A percentile compares a stretch with the other conserved stretches of the same genome.
Evolutionary conservation across 2,113 vertebrate genomes (phyloP).

Genomic region (Mionectes macconnelli): DNA sequence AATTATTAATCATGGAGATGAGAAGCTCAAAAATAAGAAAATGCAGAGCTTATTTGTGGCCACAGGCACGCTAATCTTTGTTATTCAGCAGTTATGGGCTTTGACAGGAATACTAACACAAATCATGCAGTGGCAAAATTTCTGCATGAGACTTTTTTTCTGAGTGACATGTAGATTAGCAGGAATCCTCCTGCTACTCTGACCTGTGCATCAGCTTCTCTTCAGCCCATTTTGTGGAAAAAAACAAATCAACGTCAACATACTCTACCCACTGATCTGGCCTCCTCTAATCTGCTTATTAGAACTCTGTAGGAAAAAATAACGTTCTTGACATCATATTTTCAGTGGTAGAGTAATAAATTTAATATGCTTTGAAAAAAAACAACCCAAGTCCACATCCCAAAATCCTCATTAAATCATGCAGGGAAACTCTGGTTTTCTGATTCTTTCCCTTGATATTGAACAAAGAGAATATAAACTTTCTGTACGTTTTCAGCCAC

Average conservation of each 20-base stretch:
- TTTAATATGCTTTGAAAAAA: neutral
- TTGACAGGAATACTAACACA: neutral
- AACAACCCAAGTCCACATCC: neutral
- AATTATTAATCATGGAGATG: slow-evolving; percentile 5
- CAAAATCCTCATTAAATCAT: neutral
- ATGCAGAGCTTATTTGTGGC: neutral
- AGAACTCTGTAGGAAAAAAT: neutral
- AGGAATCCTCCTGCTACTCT: neutral
- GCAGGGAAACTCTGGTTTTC: neutral
- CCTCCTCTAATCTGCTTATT: neutral
- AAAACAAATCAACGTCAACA: neutral
- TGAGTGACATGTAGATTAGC: neutral
- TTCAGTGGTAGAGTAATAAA: neutral
- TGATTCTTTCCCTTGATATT: neutral
- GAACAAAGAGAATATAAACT: neutral
- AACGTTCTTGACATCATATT: neutral
- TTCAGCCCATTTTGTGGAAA: neutral
- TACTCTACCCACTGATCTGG: neutral
- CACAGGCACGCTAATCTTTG: neutral
- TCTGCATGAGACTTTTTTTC: neutral
- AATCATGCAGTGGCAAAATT: neutral
- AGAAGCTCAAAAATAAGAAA: slow-evolving; percentile 20
- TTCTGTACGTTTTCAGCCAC: neutral
- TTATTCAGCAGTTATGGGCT: neutral
- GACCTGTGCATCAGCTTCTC: neutral